Conservation (phyloP, 2,797 vertebrate species). For the Poecile montanus region DNA sequence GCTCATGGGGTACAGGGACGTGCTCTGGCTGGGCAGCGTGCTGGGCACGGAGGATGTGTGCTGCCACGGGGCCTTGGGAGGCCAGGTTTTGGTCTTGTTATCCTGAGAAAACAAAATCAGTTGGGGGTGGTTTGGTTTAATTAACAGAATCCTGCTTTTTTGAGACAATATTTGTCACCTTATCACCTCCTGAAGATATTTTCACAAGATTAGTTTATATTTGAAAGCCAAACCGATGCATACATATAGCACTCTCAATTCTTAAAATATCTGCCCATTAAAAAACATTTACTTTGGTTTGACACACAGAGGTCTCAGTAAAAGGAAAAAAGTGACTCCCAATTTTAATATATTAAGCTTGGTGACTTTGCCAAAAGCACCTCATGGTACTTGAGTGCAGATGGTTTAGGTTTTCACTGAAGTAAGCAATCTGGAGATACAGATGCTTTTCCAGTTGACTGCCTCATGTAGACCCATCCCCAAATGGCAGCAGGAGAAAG, state of each 20-base stretch:
- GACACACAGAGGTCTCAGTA: not conserved
- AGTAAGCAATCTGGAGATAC: not conserved
- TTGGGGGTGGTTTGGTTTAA: not conserved
- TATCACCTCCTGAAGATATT: not conserved
- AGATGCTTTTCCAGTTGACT: not conserved
- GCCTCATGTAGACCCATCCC: not conserved
- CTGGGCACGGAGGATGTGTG: conserved; percentile 84
- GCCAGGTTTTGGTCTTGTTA: conserved; percentile 99
- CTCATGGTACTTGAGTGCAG: not conserved
- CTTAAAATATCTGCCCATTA: fast-evolving
- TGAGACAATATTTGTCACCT: too few relatives aligned
- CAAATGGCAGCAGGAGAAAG: not conserved
- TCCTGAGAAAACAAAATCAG: conserved; percentile 79
- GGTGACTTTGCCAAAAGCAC: not conserved
- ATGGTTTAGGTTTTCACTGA: not conserved
- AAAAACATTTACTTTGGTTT: not conserved
- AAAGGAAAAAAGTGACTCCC: not conserved
- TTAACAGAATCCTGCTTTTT: not conserved
- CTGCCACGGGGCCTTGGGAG: conserved; percentile 98
- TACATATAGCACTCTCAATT: not conserved
- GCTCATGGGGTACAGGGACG: conserved; percentile 90
- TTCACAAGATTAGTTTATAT: not conserved
- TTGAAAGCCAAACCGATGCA: not conserved
- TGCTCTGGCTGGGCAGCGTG: conserved; percentile 88
- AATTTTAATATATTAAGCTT: not conserved